Evolutionary conservation across 2,113 vertebrate genomes (phyloP), one percentile per base, ranked within the genome.

Genomic region (Morone saxatilis): DNA sequence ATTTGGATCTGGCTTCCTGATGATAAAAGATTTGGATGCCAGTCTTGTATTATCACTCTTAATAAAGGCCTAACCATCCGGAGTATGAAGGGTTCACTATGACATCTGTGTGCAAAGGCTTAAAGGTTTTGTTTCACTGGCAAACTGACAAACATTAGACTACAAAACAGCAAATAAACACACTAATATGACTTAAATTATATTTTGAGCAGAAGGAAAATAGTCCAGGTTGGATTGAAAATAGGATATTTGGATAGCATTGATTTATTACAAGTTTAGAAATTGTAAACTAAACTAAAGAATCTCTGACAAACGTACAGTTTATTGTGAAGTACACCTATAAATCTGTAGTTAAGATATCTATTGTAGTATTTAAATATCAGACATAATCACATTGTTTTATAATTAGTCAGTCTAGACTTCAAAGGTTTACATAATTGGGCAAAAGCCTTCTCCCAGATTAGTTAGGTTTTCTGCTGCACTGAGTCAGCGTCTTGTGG

Each of bases 401-500:
- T 50, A 47, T 75, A 71, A 87, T 70, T 38, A 62, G 8, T 36
- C 8, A n/a, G 62, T 76, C 57, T 83, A 75, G 71, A 83, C 43
- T 67, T 69, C 20, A 31, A 31, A 31, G 31, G 31, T 31, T 31
- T 31, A 31, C n/a, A 59, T 45, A 76, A 22, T 80, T 11, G 43
- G 1, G 61, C 45, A 65, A 63, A 78, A 59, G 17, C 6, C 25
- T 71, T 69, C 59, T 72, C 57, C 36, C 59, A 77, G 43, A 62
- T 51, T 60, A 70, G 76, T 84, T 45, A 79, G 40, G 25, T 72
- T 77, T 65, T 54, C 59, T 65, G 47, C 54, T 25, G 54, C 67
- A 59, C 63, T 62, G 79, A 87, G 66, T 86, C 87, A 88, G 82
- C 62, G 4, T 83, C 60, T 86, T 54, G 31, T 53, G 8, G 38